Percentiles rank a stretch among this genome's conserved stretches.
Evolutionary conservation across 92 coral and sea anemone genomes (phyloP).

Genomic region (Umimayanthus kanabou): DNA sequence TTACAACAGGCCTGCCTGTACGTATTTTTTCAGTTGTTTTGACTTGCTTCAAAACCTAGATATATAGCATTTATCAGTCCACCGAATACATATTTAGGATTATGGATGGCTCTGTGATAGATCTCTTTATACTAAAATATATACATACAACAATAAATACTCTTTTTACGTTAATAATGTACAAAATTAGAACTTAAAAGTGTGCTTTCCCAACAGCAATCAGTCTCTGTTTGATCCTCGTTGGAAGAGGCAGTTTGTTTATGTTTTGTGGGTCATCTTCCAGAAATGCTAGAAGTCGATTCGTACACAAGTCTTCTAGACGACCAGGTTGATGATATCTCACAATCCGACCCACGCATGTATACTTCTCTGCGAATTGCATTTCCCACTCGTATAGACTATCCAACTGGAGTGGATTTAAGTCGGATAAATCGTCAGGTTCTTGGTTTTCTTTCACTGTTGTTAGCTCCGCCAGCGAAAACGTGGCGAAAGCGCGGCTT

Average conservation of each 20-base stretch:
- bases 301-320: slow-evolving; percentile 68
- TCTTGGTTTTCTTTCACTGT: slow-evolving; percentile 37
- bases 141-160: slow-evolving; percentile 25
- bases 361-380: slow-evolving; percentile 81
- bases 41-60: background rate
- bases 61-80: background rate
- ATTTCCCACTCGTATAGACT: slow-evolving; percentile 87
- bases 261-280: background rate
- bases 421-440: slow-evolving; percentile 81
- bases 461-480: slow-evolving; percentile 59
- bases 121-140: slow-evolving; percentile 20
- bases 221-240: slow-evolving; percentile 23
- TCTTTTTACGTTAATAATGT: slow-evolving; percentile 16
- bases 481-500: slow-evolving; percentile 94
- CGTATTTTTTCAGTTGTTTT: background rate
- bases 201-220: slow-evolving; percentile 4
- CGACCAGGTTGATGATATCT: slow-evolving; percentile 72
- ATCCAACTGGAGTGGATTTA: slow-evolving; percentile 82
- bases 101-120: slow-evolving; percentile 10
- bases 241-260: slow-evolving; percentile 57
- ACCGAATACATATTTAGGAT: background rate
- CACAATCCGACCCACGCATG: slow-evolving; percentile 84
- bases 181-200: slow-evolving; percentile 4
- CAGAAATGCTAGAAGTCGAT: slow-evolving; percentile 53
- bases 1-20: slow-evolving; percentile 41